phyloP scores from a whole-genome alignment of 2,888 invertebrate species.

The Epistrophe grossulariae region DNA sequence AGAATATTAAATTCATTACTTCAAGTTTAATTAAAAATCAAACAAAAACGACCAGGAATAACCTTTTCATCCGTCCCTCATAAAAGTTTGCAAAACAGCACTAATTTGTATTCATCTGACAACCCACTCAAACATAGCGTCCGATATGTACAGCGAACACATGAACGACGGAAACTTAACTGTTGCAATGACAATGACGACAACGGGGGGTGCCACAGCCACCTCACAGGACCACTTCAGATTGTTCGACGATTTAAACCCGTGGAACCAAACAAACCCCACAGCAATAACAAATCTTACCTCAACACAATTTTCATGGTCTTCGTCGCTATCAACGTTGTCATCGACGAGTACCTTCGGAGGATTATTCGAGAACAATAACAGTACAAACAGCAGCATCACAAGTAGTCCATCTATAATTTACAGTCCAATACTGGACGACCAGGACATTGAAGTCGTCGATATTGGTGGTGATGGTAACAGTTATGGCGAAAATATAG shows the following conservation, averaged over 20 bases:
- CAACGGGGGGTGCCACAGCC: constrained; percentile 5
- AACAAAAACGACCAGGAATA: constrained; percentile 49
- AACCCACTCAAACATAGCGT: constrained; percentile 37
- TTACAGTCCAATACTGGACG: constrained; percentile 39
- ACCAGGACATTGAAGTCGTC: constrained; percentile 54
- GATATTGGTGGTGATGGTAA: constrained; percentile 60
- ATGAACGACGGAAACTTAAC: constrained; percentile 54
- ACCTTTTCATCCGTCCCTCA: constrained; percentile 36
- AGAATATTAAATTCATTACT: constrained; percentile 17
- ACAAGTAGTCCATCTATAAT: constrained; percentile 43
- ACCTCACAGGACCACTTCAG: constrained; percentile 77
- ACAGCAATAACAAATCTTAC: constrained; percentile 63
- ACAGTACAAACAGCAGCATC: constrained; percentile 47
- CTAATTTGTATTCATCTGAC: not conserved
- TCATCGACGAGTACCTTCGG: constrained; percentile 59
- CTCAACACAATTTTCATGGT: constrained; percentile 63
- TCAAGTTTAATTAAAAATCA: constrained; percentile 52
- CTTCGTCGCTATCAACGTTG: constrained; percentile 53
- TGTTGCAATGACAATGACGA: constrained; percentile 29
- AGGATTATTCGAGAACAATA: constrained; percentile 62
- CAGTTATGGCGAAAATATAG: constrained; percentile 79
- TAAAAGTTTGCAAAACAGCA: not conserved
- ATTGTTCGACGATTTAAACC: constrained; percentile 75
- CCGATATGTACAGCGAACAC: constrained; percentile 37
- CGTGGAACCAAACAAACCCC: constrained; percentile 73